phyloP scores from a whole-genome alignment of 2,113 vertebrate genomes.

The Ornithorhynchus anatinus region DNA sequence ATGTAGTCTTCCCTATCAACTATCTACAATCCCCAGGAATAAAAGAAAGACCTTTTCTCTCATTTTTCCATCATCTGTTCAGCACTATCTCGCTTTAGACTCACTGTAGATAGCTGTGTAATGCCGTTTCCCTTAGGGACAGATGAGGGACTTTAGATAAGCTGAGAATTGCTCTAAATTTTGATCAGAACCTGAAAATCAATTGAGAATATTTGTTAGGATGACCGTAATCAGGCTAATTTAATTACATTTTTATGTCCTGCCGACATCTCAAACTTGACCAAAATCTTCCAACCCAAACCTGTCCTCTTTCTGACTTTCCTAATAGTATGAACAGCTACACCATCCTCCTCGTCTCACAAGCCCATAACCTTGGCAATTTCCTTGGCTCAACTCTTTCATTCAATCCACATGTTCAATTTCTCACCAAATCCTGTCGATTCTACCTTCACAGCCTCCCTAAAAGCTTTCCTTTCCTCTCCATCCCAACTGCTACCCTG shows the following conservation, averaged over 20 bases:
- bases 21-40: constrained; percentile 18
- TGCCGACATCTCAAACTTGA: background rate
- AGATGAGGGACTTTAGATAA: constrained; percentile 40
- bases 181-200: background rate
- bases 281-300: no score
- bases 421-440: no score
- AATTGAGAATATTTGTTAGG: background rate
- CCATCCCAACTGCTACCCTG: no score
- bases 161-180: constrained; percentile 1
- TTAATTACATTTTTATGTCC: background rate
- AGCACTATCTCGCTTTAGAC: background rate
- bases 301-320: no score
- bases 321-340: no score
- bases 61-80: constrained; percentile 35
- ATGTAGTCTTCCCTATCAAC: constrained; percentile 48
- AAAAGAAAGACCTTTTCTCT: constrained; percentile 33
- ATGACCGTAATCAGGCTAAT: background rate
- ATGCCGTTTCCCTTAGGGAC: background rate
- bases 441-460: no score
- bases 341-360: no score
- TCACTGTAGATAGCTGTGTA: background rate
- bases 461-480: no score
- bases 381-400: no score
- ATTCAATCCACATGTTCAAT: no score
- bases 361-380: no score